These are phyloP conservation scores for Hydractinia symbiolongicarpus DNA, from an alignment of 30 jellyfish, hydroid and myxozoan genomes.

Conservation along the genomic window DNA sequence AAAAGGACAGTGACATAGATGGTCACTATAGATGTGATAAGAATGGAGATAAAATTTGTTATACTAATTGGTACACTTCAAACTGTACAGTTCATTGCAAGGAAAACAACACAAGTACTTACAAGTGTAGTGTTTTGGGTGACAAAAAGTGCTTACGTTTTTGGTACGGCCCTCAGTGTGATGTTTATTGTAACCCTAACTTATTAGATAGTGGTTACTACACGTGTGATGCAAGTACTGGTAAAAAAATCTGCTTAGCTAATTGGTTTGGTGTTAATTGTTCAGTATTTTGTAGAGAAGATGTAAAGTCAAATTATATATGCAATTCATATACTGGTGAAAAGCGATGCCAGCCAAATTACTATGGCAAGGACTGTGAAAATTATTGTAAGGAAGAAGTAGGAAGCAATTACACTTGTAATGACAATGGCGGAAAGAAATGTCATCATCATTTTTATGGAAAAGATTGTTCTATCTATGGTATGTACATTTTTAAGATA, in stretches of 20 bases:
- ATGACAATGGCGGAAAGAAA: neutral
- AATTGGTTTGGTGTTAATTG: constrained; percentile 19
- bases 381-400: constrained; percentile 10
- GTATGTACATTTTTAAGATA: neutral
- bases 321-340: constrained; percentile 24
- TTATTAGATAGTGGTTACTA: neutral
- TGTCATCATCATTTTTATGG: constrained; percentile 12
- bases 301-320: neutral
- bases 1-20: neutral
- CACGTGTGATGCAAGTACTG: constrained; percentile 13
- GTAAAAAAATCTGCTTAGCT: constrained; percentile 5
- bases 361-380: constrained; percentile 26
- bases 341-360: constrained; percentile 1
- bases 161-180: constrained; percentile 25
- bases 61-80: neutral
- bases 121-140: constrained; percentile 10
- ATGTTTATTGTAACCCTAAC: constrained; percentile 10
- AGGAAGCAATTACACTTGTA: constrained; percentile 2
- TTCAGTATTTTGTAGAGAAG: neutral
- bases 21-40: neutral
- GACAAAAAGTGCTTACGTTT: constrained; percentile 6
- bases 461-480: constrained; percentile 11
- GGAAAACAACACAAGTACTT: neutral
- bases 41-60: constrained; percentile 18
- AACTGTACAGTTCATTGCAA: constrained; percentile 15